Evolutionary conservation across 2,888 invertebrate genomes (phyloP), one percentile per base, ranked within the genome.

Genomic region (Orchestes rusci): DNA sequence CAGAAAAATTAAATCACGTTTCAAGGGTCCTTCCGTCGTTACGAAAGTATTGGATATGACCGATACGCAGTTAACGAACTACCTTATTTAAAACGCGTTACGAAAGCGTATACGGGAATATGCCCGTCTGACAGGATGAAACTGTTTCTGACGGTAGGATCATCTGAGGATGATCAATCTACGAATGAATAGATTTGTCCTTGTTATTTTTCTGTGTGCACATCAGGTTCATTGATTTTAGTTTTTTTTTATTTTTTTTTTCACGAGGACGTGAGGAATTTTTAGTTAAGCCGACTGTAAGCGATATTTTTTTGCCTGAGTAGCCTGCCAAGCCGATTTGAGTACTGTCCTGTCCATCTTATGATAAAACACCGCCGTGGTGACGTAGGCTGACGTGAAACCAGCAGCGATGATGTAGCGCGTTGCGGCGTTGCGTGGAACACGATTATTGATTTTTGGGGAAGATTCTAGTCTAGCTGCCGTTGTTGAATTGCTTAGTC

Each of bases 1-100:
- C 28, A 56, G 48, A 17, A 56, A 56, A 34, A 50, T 54, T 4
- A 48, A 54, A 20, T 50, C 51, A 10, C 23, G 37, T 15, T 54
- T 49, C 20, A 44, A 55, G 12, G 53, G 56, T 19, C 53, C 54
- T 12, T 53, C 47, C 39, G 12, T 45, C 2, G 29, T 23, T 23
- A 23, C 23, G 23, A 23, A 23, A 23, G 23, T 23, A 10, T 10
- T 23, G 5, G 23, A 23, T 23, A 23, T 7, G 10, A 23, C 10
- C 23, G 23, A 7, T 10, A 23, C 23, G 23, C 10, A 10, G 10
- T 23, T 23, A 23, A 23, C 5, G 23, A 23, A 10, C 10, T 23
- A 10, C 23, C 23, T 23, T 5, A 28, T 27, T 17, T 16, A 27
- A 16, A 38, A 38, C 13, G 38, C 8, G 13, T 10, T 13, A 3